Base-by-base conservation (phyloP, 1,140 invertebrate genomes). In the Onthophagus taurus region DNA sequence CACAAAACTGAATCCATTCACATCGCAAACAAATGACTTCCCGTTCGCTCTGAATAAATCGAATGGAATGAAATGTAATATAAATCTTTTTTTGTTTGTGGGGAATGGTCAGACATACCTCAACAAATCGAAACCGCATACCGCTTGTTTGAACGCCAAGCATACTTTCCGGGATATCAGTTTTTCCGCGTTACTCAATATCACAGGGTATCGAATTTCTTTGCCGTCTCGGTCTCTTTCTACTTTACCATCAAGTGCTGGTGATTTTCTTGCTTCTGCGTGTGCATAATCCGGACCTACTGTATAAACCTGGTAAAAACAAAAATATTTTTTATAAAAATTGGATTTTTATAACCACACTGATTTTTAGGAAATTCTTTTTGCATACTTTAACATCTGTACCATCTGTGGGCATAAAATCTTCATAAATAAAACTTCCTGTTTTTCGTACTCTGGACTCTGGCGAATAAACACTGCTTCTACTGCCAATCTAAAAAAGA, bases 371-470 rank as follows among this genome's bases (percentile, higher is more conserved):
- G 6, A 33, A 12, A 33, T 7, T 6, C 6, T 33, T 8, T 7
- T 7, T 8, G 30, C 47, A 60, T 60, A 86, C 84, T 69, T 89
- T 89, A 4, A 89, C 85, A 72, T 89, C 86, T 18, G 85, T 80
- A 65, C 97, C 97, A 77, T 99, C 97, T 16, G 97, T 99, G 1
- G 96, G 95, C 94, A 99, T 99, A 67, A 99, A 99, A 70, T 99
- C 96, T 79, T 99, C 97, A 66, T 99, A 99, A 61, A 99, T 98
- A 69, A 92, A 99, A 7, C 93, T 97, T 12, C 97, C 96, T 13
- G 89, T 91, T 69, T 93, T 96, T 19, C 97, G 75, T 11, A 99
- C 90, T 52, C 90, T 77, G 33, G 91, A 97, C 66, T 97, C 92
- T 7, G 90, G 87, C 1, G 92, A 97, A 67, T 99, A 99, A 29